A percentile compares a stretch with the other conserved stretches of the same genome.
Evolutionary conservation across 2,888 invertebrate species (phyloP).

Genomic region (Sinopyrophorus schimmeli): DNA sequence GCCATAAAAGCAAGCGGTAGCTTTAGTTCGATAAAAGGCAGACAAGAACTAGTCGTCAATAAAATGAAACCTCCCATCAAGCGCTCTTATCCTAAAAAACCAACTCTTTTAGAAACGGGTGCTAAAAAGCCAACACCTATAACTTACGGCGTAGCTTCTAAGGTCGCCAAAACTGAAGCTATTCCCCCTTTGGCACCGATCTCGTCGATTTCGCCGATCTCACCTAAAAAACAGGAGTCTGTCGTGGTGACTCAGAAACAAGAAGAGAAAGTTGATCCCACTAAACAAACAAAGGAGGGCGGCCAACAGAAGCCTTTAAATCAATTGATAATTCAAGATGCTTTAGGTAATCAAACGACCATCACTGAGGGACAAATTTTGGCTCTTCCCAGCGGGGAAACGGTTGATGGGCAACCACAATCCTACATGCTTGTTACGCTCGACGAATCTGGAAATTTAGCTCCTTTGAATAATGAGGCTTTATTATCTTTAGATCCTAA

Average conservation of each 20-base stretch:
- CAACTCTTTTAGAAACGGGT: neutral
- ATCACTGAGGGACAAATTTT: slow-evolving; percentile 67
- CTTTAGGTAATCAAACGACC: slow-evolving; percentile 53
- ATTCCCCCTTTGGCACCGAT: slow-evolving; percentile 46
- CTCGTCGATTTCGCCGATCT: slow-evolving; percentile 32
- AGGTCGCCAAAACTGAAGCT: too few species aligned
- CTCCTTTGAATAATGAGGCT: slow-evolving; percentile 72
- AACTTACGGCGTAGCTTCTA: too few species aligned
- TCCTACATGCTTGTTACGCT: slow-evolving; percentile 73
- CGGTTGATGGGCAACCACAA: slow-evolving; percentile 71
- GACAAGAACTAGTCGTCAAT: slow-evolving; percentile 28
- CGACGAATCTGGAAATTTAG: slow-evolving; percentile 71
- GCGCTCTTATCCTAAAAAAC: slow-evolving; percentile 26
- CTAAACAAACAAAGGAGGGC: slow-evolving; percentile 36
- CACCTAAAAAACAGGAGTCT: slow-evolving; percentile 22
- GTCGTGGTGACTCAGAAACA: slow-evolving; percentile 17
- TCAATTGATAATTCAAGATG: slow-evolving; percentile 54
- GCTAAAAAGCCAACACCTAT: neutral
- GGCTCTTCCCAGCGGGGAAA: slow-evolving; percentile 70
- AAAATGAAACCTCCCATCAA: slow-evolving; percentile 18
- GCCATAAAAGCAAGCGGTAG: slow-evolving; percentile 50
- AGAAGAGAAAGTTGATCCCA: slow-evolving; percentile 14
- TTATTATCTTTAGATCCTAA: slow-evolving; percentile 62
- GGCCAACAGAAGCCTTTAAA: slow-evolving; percentile 48
- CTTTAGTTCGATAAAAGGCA: slow-evolving; percentile 27